Percentiles rank a stretch among this genome's conserved stretches.
Evolutionary conservation across 2,113 vertebrate genomes (phyloP).

Genomic region (Cottus gobio): DNA sequence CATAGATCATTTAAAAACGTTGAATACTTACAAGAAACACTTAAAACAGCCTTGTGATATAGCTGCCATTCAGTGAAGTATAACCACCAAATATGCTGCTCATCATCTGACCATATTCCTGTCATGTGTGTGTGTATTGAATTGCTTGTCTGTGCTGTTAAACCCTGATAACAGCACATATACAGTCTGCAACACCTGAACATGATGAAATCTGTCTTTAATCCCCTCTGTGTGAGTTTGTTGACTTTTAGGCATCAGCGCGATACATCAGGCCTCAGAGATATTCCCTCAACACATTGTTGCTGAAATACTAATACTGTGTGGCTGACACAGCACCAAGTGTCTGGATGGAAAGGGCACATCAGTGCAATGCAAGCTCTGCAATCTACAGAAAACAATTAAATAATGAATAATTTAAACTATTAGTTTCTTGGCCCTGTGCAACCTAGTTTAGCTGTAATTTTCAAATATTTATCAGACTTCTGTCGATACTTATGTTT

Average conservation of each 20-base stretch:
- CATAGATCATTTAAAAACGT: neutral
- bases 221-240: conserved; percentile 6
- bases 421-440: conserved; percentile 8
- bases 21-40: neutral
- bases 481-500: neutral
- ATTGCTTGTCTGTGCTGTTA: neutral
- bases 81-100: neutral
- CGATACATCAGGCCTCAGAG: neutral
- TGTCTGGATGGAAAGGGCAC: conserved; percentile 24
- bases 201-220: neutral
- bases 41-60: neutral
- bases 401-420: too few species aligned
- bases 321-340: conserved; percentile 24
- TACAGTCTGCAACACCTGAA: neutral
- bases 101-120: neutral
- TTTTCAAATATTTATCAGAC: neutral
- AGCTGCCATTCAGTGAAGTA: neutral
- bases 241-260: neutral
- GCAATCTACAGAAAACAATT: conserved; percentile 24
- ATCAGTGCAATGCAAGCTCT: conserved; percentile 21
- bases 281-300: neutral
- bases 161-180: neutral
- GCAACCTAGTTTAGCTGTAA: neutral
- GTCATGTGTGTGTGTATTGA: neutral
- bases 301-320: neutral